These are phyloP conservation scores for Drosophila simulans DNA, from an alignment of 1,140 invertebrate species.

Conservation along the genomic window DNA sequence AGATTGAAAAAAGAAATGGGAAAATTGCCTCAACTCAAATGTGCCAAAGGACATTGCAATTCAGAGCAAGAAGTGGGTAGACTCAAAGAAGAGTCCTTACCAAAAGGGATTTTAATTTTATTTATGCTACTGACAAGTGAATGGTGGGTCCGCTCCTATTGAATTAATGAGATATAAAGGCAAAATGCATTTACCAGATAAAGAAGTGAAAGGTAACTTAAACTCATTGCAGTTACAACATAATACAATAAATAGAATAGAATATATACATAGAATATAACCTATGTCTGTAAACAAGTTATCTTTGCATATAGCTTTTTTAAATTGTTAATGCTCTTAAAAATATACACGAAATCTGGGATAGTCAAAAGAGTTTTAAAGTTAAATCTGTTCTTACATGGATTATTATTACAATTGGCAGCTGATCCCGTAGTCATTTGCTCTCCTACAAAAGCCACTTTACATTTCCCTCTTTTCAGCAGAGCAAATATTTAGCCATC, in stretches of 20 bases:
- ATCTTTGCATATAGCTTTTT: too few relatives aligned
- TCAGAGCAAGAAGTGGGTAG: not conserved
- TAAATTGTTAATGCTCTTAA: too few relatives aligned
- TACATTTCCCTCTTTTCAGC: constrained; percentile 1
- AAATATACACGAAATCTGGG: too few relatives aligned
- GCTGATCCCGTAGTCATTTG: constrained; percentile 8
- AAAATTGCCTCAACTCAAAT: constrained; percentile 29
- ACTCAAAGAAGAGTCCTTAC: not conserved
- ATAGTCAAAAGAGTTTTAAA: too few relatives aligned
- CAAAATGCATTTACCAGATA: not conserved
- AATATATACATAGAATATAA: too few relatives aligned
- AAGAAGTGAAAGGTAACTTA: not conserved
- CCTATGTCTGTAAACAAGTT: too few relatives aligned
- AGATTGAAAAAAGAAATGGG: constrained; percentile 30
- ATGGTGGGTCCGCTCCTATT: not conserved
- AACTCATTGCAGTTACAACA: too few relatives aligned
- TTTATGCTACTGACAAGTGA: not conserved
- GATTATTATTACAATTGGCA: not conserved
- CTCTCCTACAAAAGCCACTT: constrained; percentile 8
- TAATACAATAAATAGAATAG: too few relatives aligned
- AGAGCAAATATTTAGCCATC: constrained; percentile 20
- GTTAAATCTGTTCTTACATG: not conserved
- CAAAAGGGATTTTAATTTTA: not conserved
- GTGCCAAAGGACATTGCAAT: constrained; percentile 40
- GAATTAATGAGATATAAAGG: not conserved